A percentile compares a stretch with the other conserved stretches of the same genome.
Conservation (phyloP, 2,888 invertebrate genomes). For the Shargacucullia verbasci region DNA sequence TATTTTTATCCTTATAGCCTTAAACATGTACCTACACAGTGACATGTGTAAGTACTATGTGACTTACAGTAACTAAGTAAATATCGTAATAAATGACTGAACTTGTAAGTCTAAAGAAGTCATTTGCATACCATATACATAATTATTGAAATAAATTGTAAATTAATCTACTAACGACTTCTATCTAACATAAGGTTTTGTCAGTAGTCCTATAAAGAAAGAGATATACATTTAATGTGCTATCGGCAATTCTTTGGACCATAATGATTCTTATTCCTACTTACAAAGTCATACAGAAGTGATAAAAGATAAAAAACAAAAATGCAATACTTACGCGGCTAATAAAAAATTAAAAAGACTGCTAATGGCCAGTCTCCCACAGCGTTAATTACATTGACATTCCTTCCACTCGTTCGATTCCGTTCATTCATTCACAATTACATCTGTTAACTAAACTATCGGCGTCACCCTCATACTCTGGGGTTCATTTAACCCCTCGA, state of each 20-base stretch:
- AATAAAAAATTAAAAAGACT: conserved; percentile 47
- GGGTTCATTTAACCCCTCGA: conserved; percentile 60
- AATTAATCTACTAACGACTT: neutral
- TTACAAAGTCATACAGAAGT: conserved; percentile 1
- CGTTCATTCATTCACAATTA: conserved; percentile 83
- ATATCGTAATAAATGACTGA: no score
- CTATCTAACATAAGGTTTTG: no score
- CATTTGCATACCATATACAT: no score
- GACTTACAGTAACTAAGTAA: no score
- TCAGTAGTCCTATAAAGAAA: no score
- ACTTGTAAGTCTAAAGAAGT: no score
- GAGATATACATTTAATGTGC: neutral
- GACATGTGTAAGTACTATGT: no score
- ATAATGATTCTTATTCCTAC: neutral
- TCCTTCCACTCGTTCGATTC: conserved; percentile 69
- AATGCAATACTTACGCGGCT: conserved; percentile 16
- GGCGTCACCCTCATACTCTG: conserved; percentile 47
- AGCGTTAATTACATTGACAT: conserved; percentile 71
- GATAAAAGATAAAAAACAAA: conserved; percentile 20
- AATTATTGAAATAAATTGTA: neutral
- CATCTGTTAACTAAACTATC: conserved; percentile 67
- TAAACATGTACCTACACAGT: no score
- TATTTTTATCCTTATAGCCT: no score
- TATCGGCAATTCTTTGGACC: neutral
- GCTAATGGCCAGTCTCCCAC: conserved; percentile 61